These are phyloP conservation scores for Oscheius sp. DNA, from an alignment of 2,888 invertebrate species.

Conservation along the genomic window DNA sequence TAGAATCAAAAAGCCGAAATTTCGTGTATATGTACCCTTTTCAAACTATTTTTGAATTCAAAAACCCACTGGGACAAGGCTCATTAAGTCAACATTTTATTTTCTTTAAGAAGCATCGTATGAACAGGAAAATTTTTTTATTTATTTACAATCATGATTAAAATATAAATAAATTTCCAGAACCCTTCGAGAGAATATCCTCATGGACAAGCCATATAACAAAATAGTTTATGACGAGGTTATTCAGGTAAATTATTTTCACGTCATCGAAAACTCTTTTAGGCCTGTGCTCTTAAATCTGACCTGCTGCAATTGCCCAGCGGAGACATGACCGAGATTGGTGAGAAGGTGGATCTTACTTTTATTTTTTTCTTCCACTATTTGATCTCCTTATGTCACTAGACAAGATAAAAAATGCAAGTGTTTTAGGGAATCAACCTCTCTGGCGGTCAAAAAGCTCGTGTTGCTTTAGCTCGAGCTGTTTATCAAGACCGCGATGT, in stretches of 20 bases:
- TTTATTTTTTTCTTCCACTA: neutral
- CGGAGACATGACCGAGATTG: conserved; percentile 68
- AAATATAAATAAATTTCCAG: neutral
- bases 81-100: too few relatives aligned
- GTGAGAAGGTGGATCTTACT: conserved; percentile 59
- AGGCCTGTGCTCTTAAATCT: conserved; percentile 58
- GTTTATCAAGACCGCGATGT: conserved; percentile 87
- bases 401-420: too few relatives aligned
- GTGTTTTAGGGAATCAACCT: conserved; percentile 63
- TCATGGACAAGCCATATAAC: conserved; percentile 35
- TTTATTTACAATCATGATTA: neutral
- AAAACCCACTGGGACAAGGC: too few relatives aligned
- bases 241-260: too few relatives aligned
- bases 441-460: conserved; percentile 72
- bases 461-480: conserved; percentile 88
- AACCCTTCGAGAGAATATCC: conserved; percentile 35
- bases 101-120: too few relatives aligned
- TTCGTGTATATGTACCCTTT: too few relatives aligned
- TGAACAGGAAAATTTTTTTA: too few relatives aligned
- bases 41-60: too few relatives aligned
- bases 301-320: conserved; percentile 60
- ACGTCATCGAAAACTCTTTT: too few relatives aligned
- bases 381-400: conserved; percentile 1
- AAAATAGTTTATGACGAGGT: conserved; percentile 27
- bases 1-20: too few relatives aligned